Percentiles rank a stretch among this genome's conserved stretches.
phyloP scores from a whole-genome alignment of 1,140 invertebrate genomes.

The Lethrus apterus region DNA sequence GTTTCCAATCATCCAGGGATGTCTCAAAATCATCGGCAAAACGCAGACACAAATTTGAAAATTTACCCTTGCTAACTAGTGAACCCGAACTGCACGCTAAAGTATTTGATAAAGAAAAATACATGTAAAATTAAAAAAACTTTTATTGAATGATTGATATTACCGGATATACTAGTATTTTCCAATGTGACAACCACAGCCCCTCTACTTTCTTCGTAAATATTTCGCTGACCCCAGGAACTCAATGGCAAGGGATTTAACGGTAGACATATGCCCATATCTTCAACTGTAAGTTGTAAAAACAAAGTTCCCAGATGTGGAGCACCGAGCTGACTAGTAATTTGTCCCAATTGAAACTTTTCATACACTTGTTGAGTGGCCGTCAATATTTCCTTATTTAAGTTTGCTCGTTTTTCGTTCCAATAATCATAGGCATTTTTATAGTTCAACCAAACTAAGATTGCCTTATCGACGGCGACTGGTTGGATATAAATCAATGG shows the following conservation, averaged over 20 bases:
- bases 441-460: slow-evolving; percentile 96
- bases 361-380: slow-evolving; percentile 74
- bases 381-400: slow-evolving; percentile 79
- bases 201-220: slow-evolving; percentile 75
- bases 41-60: slow-evolving; percentile 80
- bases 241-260: slow-evolving; percentile 70
- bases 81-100: slow-evolving; percentile 72
- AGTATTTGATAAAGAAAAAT: too few relatives aligned
- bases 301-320: slow-evolving; percentile 84
- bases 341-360: slow-evolving; percentile 69
- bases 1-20: slow-evolving; percentile 95
- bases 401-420: slow-evolving; percentile 86
- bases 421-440: slow-evolving; percentile 99
- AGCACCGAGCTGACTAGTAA: slow-evolving; percentile 62
- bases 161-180: slow-evolving; percentile 79
- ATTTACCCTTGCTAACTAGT: slow-evolving; percentile 68
- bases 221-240: slow-evolving; percentile 56
- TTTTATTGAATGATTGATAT: slow-evolving; percentile 4
- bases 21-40: slow-evolving; percentile 97
- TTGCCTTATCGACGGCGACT: slow-evolving; percentile 90
- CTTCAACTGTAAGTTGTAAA: slow-evolving; percentile 89
- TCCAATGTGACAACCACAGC: slow-evolving; percentile 92
- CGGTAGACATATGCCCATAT: slow-evolving; percentile 94
- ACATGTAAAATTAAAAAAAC: not conserved
- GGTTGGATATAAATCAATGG: slow-evolving; percentile 94